Evolutionary conservation across 2,888 invertebrate genomes (phyloP), one percentile per base, ranked within the genome.

Genomic region (Dicranocentrus wangi): DNA sequence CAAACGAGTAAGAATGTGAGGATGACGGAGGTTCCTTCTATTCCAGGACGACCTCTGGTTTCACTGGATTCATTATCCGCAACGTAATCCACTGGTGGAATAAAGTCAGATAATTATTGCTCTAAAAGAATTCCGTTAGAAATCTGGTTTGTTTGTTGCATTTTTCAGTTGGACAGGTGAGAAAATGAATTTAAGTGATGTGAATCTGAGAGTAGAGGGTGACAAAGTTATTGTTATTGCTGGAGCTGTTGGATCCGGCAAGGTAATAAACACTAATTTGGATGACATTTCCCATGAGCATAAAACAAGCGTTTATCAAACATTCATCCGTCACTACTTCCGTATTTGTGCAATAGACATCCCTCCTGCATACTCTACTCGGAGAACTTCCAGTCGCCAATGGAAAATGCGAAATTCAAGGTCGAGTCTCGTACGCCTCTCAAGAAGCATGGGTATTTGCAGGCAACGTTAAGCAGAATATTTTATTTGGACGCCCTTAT

Each of bases 351-450:
- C 58, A 32, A 61, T 15, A 86, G 86, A 78, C 81, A 2, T 85
- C 86, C 1, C 55, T 86, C 3, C 78, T 87, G 3, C 85, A 86
- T 10, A 87, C 89, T 10, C 86, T 91, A 5, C 87, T 91, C 8
- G 88, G 89, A 0, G 91, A 91, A 85, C 87, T 90, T 1, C 88
- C 89, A 5, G 85, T 89, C 2, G 88, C 89, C 8, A 27, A 42
- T 8, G 90, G 91, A 2, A 87, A 82, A 13, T 85, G 89, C 15
- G 83, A 87, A 15, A 87, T 90, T 2, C 85, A 84, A 8, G 91
- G 91, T 42, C 87, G 86, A 27, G 83, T 91, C 5, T 89, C 90
- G 0, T 91, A 87, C 69, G 83, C 85, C 15, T 82, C 85, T 5
- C 86, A 86, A 73, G 66, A 79, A 27, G 69, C 70, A 0, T 77